Evolutionary conservation across 1,140 invertebrate species (phyloP), one percentile per base, ranked within the genome.

Genomic region (Chironomus striatipennis): DNA sequence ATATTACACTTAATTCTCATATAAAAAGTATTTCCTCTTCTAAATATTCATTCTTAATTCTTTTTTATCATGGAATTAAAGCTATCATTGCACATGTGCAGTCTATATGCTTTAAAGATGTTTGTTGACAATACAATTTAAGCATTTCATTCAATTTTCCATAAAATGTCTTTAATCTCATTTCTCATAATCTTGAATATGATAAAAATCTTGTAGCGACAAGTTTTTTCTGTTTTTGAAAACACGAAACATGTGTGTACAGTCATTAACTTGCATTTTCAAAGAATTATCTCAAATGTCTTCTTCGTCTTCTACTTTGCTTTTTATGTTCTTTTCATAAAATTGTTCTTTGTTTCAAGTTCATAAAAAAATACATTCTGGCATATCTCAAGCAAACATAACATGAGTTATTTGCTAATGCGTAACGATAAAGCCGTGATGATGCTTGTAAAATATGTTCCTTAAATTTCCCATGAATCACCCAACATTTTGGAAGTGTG

Each of bases 261-360:
- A 57, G 47, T n/a, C 47, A n/a, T 57, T 57, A n/a, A 57, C 9
- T 57, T 57, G 47, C 47, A 57, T 57, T 47, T 34, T 57, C 47
- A 15, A 57, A 15, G 47, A 57, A 57, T 12, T 57, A 12, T 57
- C 47, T 57, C n/a, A 34, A 34, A 34, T 57, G 8, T 10, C 12
- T 15, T 57, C 47, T 57, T 15, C 15, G 0, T 57, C 24, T 57
- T 57, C 47, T 57, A 12, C 47, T 57, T n/a, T 34, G 24, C 24
- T 34, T 34, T 34, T 34, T 34, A 34, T 34, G 24, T 34, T 34
- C 24, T 34, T 34, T 34, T 34, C 24, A 34, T 34, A 34, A 34
- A 34, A 34, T 34, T 2, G 5, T 34, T 34, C 24, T 34, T 34
- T 34, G 24, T 34, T 34, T n/a, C 47, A 10, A 47, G 15, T 15